Evolutionary conservation across 1,140 invertebrate species (phyloP).

Genomic region (Drosophila dunni): DNA sequence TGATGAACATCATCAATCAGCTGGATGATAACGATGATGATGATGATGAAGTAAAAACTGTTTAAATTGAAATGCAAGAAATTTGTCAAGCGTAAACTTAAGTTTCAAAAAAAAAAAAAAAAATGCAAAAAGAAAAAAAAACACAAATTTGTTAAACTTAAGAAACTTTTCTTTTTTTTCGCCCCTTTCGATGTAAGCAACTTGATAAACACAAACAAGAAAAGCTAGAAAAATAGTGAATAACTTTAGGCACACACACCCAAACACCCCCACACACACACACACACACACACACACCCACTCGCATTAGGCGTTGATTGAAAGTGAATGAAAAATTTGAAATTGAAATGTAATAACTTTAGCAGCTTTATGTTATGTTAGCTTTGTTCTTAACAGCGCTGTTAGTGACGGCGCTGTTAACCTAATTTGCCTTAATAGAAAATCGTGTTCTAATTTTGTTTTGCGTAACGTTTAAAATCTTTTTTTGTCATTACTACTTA

Average conservation of each 20-base stretch:
- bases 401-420: constrained; percentile 48
- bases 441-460: constrained; percentile 55
- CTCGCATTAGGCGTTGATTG: not conserved
- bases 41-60: not conserved
- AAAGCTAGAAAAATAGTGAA: constrained; percentile 22
- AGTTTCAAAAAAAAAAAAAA: constrained; percentile 2
- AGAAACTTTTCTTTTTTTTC: too few species aligned
- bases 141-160: too few species aligned
- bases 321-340: constrained; percentile 3
- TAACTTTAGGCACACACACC: constrained; percentile 46
- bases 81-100: constrained; percentile 7
- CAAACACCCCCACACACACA: constrained; percentile 33
- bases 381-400: constrained; percentile 34
- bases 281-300: constrained; percentile 8
- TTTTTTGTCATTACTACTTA: constrained; percentile 11
- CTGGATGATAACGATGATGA: not conserved
- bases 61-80: not conserved
- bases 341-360: constrained; percentile 27
- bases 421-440: constrained; percentile 76
- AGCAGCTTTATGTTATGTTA: constrained; percentile 75
- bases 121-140: constrained; percentile 8
- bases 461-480: constrained; percentile 19
- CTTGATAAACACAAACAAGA: not conserved
- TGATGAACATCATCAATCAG: not conserved
- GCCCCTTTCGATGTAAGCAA: too few species aligned